A percentile compares a stretch with the other conserved stretches of the same genome.
These are phyloP conservation scores for Brachystomella parvula DNA, from an alignment of 1,140 invertebrate genomes.

Conservation along the genomic window DNA sequence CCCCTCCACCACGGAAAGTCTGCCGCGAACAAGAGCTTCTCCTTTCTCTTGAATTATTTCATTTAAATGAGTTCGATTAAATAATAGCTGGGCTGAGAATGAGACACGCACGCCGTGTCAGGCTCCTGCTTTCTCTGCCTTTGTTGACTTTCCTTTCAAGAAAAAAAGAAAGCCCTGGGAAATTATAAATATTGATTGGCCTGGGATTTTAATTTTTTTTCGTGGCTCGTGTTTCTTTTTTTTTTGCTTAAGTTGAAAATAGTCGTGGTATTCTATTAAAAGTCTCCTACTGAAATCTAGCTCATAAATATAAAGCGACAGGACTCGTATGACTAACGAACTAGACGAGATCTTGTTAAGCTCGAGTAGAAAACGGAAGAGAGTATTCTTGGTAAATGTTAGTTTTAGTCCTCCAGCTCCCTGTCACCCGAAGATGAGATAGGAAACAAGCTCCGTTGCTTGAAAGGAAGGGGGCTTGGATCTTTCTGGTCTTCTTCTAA, in stretches of 20 bases:
- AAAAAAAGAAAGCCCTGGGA: too few relatives aligned
- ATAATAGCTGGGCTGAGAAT: background rate
- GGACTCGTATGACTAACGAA: slow-evolving; percentile 11
- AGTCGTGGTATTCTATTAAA: slow-evolving; percentile 4
- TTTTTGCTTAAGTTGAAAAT: background rate
- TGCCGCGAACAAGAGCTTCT: too few relatives aligned
- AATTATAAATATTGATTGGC: background rate
- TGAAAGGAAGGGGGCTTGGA: too few relatives aligned
- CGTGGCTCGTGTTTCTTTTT: background rate
- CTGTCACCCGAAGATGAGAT: background rate
- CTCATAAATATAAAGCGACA: background rate
- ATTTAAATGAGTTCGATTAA: background rate
- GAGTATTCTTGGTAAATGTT: background rate
- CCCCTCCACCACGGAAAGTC: too few relatives aligned
- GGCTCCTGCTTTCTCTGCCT: too few relatives aligned
- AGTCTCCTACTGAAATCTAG: background rate
- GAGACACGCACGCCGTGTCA: background rate
- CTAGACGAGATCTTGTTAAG: slow-evolving; percentile 8
- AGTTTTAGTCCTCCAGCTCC: background rate
- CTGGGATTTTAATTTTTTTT: background rate
- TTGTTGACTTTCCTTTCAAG: too few relatives aligned
- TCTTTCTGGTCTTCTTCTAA: background rate
- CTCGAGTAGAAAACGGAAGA: background rate
- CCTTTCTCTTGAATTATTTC: background rate
- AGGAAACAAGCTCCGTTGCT: background rate